phyloP scores from a whole-genome alignment of 2,888 invertebrate species.

The Chymomyza amoena region DNA sequence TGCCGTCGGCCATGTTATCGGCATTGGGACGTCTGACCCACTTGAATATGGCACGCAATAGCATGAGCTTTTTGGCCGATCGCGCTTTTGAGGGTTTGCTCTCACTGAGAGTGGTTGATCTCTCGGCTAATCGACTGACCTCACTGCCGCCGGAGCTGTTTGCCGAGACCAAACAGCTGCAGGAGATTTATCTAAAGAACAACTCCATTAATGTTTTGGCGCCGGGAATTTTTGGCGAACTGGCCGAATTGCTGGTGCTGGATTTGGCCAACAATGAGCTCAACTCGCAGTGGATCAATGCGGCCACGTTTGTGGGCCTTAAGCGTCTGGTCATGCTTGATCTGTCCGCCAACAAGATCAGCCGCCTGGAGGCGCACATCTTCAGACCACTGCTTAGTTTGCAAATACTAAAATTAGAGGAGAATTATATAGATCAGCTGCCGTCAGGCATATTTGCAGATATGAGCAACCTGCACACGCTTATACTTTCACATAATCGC shows the following conservation, averaged over 20 bases:
- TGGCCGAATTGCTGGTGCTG: constrained; percentile 87
- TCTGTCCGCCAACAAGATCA: constrained; percentile 90
- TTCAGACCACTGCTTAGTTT: constrained; percentile 91
- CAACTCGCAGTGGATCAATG: constrained; percentile 91
- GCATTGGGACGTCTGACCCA: constrained; percentile 87
- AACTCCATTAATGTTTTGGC: constrained; percentile 93
- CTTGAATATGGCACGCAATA: constrained; percentile 91
- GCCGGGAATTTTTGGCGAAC: constrained; percentile 89
- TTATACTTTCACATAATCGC: constrained; percentile 91
- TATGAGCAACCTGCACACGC: constrained; percentile 92
- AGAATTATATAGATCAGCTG: constrained; percentile 90
- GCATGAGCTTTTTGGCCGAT: constrained; percentile 92
- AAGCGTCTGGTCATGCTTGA: constrained; percentile 92
- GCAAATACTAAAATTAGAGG: constrained; percentile 90
- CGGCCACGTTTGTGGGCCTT: constrained; percentile 90
- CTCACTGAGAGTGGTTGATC: constrained; percentile 89
- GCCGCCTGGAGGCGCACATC: constrained; percentile 89
- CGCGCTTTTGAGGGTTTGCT: constrained; percentile 89
- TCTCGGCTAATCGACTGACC: constrained; percentile 93
- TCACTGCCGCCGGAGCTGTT: constrained; percentile 92
- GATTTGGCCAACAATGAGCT: constrained; percentile 92
- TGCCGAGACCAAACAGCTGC: constrained; percentile 88
- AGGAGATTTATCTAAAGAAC: constrained; percentile 93
- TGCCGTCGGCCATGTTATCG: constrained; percentile 90
- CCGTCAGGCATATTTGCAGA: constrained; percentile 92